A percentile compares a stretch with the other conserved stretches of the same genome.
Conservation (phyloP, 2,113 vertebrate species). For the Lamprotornis superbus region DNA sequence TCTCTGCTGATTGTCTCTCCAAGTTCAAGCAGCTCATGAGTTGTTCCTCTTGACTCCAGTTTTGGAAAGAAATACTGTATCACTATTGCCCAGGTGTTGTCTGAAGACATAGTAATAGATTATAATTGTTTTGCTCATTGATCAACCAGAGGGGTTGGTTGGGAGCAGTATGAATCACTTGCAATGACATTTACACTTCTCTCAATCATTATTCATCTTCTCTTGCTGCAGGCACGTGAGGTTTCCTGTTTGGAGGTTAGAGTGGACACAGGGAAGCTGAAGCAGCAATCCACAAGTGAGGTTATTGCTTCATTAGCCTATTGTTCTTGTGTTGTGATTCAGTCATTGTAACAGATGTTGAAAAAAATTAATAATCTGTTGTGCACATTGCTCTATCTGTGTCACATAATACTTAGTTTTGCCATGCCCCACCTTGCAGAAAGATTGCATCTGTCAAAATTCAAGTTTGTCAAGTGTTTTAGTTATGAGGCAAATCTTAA, state of each 20-base stretch:
- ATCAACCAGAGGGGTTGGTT: background rate
- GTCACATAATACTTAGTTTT: background rate
- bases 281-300: slow-evolving; percentile 66
- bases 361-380: slow-evolving; percentile 14
- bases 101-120: background rate
- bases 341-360: background rate
- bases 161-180: background rate
- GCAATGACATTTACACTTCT: background rate
- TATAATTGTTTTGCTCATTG: background rate
- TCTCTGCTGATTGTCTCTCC: background rate
- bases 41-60: background rate
- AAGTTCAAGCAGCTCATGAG: background rate
- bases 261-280: slow-evolving; percentile 48
- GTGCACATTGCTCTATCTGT: background rate
- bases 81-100: background rate
- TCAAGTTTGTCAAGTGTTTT: background rate
- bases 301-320: slow-evolving; percentile 46
- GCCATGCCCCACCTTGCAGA: background rate
- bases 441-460: background rate
- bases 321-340: slow-evolving; percentile 3
- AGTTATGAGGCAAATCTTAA: background rate
- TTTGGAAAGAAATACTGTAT: background rate
- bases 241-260: slow-evolving; percentile 74
- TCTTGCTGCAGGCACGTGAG: slow-evolving; percentile 70
- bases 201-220: background rate